Conservation (phyloP, 2,113 vertebrate genomes). For the Melanerpes formicivorus region DNA sequence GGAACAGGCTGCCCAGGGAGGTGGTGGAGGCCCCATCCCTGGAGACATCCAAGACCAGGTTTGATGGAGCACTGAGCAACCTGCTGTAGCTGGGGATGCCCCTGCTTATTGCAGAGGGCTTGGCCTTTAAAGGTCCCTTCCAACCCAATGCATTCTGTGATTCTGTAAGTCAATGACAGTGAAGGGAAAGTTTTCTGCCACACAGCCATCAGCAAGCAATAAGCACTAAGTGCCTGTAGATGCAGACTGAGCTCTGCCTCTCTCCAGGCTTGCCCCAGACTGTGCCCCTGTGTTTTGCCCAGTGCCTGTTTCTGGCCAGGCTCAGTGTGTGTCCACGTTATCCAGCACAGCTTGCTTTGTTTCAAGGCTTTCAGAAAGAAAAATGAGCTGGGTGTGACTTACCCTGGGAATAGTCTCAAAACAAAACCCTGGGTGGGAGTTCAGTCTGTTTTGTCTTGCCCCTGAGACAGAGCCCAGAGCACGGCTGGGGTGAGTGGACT, state of each 20-base stretch:
- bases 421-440: slow-evolving; percentile 18
- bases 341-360: neutral
- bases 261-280: neutral
- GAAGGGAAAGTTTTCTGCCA: neutral
- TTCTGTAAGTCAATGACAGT: neutral
- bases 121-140: too few relatives aligned
- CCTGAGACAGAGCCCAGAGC: neutral
- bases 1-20: too few relatives aligned
- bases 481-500: neutral
- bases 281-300: neutral
- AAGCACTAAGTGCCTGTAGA: neutral
- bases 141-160: too few relatives aligned
- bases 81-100: too few relatives aligned
- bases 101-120: too few relatives aligned
- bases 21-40: too few relatives aligned
- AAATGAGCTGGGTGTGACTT: neutral
- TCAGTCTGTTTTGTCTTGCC: slow-evolving; percentile 20
- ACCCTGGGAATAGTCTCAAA: slow-evolving; percentile 26
- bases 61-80: too few relatives aligned
- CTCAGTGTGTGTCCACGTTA: neutral
- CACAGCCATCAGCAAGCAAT: neutral
- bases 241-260: neutral
- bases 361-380: neutral
- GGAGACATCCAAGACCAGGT: too few relatives aligned
- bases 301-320: neutral